These are phyloP conservation scores for Vanacampus margaritifer DNA, from an alignment of 2,113 vertebrate species.

Conservation along the genomic window DNA sequence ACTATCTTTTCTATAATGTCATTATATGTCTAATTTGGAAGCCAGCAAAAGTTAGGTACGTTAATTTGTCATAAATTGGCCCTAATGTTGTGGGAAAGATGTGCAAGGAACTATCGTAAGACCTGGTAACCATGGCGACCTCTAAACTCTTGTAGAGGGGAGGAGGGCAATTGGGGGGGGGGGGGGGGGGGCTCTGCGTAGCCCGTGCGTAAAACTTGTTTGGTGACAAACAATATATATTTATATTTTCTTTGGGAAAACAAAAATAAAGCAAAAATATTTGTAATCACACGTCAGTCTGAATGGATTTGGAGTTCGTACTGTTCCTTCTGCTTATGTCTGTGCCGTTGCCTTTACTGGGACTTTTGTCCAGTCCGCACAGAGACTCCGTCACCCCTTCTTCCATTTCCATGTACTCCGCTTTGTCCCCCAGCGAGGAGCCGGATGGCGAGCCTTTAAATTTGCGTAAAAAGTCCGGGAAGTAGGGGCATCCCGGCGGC, in stretches of 20 bases:
- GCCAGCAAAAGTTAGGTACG: constrained; percentile 24
- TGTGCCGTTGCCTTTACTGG: constrained; percentile 87
- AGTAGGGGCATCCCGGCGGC: constrained; percentile 87
- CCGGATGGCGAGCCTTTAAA: constrained; percentile 85
- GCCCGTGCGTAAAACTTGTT: constrained; percentile 46
- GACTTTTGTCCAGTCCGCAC: constrained; percentile 88
- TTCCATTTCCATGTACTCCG: constrained; percentile 98
- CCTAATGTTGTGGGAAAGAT: constrained; percentile 20
- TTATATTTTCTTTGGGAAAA: constrained; percentile 31
- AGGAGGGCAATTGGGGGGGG: no score
- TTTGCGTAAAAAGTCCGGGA: constrained; percentile 89
- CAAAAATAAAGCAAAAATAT: constrained; percentile 10
- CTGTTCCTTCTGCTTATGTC: constrained; percentile 93
- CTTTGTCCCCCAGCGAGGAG: constrained; percentile 93
- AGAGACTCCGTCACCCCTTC: constrained; percentile 96
- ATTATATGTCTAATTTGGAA: constrained; percentile 38
- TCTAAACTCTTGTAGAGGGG: neutral
- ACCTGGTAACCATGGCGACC: constrained; percentile 19
- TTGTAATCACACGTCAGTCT: constrained; percentile 92
- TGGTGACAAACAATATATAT: constrained; percentile 44
- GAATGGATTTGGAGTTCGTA: constrained; percentile 86
- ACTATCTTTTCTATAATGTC: constrained; percentile 48
- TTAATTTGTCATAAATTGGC: constrained; percentile 18
- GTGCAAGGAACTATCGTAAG: constrained; percentile 25
- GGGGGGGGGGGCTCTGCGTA: constrained; percentile 6